Evolutionary conservation across 64 coral and sea anemone genomes (phyloP), one percentile per base, ranked within the genome.

Genomic region (Acropora tenuis): DNA sequence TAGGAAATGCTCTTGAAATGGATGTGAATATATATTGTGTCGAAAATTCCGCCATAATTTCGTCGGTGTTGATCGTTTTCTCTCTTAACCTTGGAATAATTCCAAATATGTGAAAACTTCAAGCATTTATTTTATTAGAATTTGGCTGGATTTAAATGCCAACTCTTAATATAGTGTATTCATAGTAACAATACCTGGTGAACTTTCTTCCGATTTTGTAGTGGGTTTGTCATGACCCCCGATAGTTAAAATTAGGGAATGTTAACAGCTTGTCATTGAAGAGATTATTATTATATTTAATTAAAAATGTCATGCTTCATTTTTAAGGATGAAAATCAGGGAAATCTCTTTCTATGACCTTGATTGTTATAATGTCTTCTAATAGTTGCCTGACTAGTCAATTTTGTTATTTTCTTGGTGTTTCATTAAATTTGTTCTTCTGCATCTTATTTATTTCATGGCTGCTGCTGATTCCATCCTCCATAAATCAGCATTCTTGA

Each of bases 401-500:
- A 15, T 13, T 15, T 45, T 42, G 42, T 10, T 55, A 55, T 5
- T 5, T 55, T 7, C 4, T 5, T 55, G 2, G 11, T 13, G 11
- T 8, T 3, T 63, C 6, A 63, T 63, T 63, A 3, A 7, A 55
- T 55, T 63, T 63, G 11, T 11, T 8, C 2, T 63, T 13, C 1
- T 48, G 46, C 30, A 30, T 30, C 30, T 13, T 78, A 48, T 78
- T 78, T 47, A 49, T 69, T 48, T 65, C 17, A 6, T 71, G 5
- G 12, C 44, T 84, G 61, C n/a, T 19, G 69, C 48, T 84, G 18
- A 61, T 5, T 69, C 43, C 48, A 3, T 48, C 45, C 7, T 48
- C 19, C 43, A 69, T 71, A 63, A 48, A 48, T 48, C 82, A 50
- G 65, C 82, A 84, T 84, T 84, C 82, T 69, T 84, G 42, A 84